Conservation (phyloP, 2,113 vertebrate genomes). For the Saguinus imperator region DNA sequence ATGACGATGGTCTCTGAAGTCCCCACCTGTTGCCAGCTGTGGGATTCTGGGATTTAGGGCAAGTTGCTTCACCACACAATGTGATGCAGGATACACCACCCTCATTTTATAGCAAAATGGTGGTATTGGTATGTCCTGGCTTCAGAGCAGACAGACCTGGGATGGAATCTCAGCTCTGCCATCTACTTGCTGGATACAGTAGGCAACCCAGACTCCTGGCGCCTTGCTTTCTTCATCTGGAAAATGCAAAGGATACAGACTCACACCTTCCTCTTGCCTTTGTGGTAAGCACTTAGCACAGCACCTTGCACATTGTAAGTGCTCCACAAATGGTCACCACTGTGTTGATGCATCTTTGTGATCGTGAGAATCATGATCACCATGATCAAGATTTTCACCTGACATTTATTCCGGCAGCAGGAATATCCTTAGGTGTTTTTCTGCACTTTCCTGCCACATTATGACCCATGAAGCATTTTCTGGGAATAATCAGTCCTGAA, state of each 20-base stretch:
- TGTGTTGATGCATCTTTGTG: not conserved
- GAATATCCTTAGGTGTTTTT: not conserved
- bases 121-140: not conserved
- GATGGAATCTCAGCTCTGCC: not conserved
- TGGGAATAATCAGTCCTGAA: not conserved
- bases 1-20: no score
- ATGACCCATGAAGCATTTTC: not conserved
- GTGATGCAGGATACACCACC: not conserved
- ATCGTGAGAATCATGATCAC: no score
- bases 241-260: not conserved
- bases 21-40: not conserved
- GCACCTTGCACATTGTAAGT: not conserved
- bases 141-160: not conserved
- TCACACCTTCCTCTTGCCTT: not conserved
- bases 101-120: not conserved
- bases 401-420: not conserved
- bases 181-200: not conserved
- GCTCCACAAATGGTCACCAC: not conserved
- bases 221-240: not conserved
- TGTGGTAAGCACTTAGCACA: fast-evolving
- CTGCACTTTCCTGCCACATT: not conserved
- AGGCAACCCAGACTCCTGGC: no score
- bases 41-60: not conserved
- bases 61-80: not conserved
- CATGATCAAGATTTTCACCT: not conserved